Percentiles rank a stretch among this genome's conserved stretches.
Evolutionary conservation across 2,113 vertebrate species (phyloP).

Genomic region (Rattus rattus): DNA sequence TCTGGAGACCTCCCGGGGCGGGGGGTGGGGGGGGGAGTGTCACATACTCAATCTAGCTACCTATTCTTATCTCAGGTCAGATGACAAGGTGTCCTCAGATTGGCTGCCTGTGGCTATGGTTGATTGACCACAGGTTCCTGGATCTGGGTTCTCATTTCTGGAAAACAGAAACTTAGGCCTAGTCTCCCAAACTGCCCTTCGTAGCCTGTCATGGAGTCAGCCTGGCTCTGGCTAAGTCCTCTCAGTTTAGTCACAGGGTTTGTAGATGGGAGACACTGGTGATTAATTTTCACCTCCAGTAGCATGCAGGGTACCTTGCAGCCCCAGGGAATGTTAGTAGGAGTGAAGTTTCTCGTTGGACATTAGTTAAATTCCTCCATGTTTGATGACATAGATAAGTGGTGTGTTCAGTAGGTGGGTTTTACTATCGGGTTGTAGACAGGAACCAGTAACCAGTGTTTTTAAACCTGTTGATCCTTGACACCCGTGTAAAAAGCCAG

Average conservation of each 20-base stretch:
- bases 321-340: not conserved
- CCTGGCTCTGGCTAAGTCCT: too few species aligned
- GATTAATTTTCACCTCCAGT: not conserved
- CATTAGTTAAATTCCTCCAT: not conserved
- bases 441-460: not conserved
- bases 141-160: too few species aligned
- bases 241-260: not conserved
- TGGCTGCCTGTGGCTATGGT: too few species aligned
- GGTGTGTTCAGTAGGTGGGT: not conserved
- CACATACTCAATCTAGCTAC: too few species aligned
- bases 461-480: not conserved
- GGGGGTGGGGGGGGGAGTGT: too few species aligned
- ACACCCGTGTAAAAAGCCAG: not conserved
- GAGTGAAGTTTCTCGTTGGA: not conserved
- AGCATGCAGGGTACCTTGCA: not conserved
- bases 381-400: not conserved
- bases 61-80: too few species aligned
- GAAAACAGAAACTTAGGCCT: too few species aligned
- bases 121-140: too few species aligned
- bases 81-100: too few species aligned
- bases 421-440: not conserved
- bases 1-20: too few species aligned
- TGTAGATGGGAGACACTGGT: not conserved
- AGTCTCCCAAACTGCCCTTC: too few species aligned
- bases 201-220: too few species aligned